These are phyloP conservation scores for Dasypolia templi DNA, from an alignment of 2,888 invertebrate species.

Conservation along the genomic window DNA sequence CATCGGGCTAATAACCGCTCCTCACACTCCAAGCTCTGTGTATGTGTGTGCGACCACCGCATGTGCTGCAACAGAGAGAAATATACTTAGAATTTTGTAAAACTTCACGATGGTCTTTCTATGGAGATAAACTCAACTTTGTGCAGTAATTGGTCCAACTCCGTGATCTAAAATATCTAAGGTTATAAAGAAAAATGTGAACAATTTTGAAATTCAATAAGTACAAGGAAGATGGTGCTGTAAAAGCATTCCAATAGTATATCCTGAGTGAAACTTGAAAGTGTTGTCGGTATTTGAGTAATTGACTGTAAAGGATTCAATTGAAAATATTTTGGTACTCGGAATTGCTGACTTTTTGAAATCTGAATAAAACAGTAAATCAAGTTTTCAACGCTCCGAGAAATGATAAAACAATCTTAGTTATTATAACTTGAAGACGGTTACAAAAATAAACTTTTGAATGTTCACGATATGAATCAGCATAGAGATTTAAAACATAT, in stretches of 20 bases:
- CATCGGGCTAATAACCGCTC: slow-evolving; percentile 90
- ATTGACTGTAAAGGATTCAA: neutral
- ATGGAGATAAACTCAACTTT: neutral
- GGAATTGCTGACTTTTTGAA: neutral
- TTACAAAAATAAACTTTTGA: neutral
- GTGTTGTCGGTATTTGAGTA: slow-evolving; percentile 6
- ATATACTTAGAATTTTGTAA: slow-evolving; percentile 4
- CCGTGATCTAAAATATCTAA: slow-evolving; percentile 46
- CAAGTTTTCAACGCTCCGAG: neutral
- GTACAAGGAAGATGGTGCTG: slow-evolving; percentile 22
- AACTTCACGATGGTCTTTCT: neutral
- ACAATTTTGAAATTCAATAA: slow-evolving; percentile 1
- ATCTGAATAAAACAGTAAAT: neutral
- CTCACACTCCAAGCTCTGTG: slow-evolving; percentile 91
- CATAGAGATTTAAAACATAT: neutral
- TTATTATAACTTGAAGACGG: neutral
- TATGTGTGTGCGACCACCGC: slow-evolving; percentile 93
- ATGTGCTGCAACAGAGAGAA: slow-evolving; percentile 90
- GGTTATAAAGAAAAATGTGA: slow-evolving; percentile 18
- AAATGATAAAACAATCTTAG: neutral
- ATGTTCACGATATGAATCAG: neutral
- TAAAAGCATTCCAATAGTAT: slow-evolving; percentile 37
- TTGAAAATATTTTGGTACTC: neutral
- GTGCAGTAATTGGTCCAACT: slow-evolving; percentile 15
- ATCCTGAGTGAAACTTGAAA: slow-evolving; percentile 12